These are phyloP conservation scores for Macropus fuliginosus DNA, from an alignment of 2,797 vertebrate genomes.

Conservation along the genomic window DNA sequence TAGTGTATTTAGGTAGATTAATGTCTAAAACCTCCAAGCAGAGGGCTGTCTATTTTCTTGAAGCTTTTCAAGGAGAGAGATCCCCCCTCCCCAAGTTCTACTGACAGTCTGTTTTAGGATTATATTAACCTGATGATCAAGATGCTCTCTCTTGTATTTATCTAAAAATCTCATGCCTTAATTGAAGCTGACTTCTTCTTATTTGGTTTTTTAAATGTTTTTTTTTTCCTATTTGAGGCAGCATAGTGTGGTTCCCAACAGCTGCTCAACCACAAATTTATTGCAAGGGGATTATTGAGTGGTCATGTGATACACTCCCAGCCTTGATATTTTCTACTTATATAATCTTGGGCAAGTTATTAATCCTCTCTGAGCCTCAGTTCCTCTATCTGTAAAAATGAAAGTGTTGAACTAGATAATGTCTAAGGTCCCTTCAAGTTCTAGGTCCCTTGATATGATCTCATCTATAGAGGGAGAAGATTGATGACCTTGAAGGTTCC, in stretches of 20 bases:
- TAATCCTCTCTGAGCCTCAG: not conserved
- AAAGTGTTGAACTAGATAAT: not conserved
- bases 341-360: not conserved
- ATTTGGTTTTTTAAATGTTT: not conserved
- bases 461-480: not conserved
- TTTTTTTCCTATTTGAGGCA: not conserved
- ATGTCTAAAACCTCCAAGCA: not conserved
- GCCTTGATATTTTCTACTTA: not conserved
- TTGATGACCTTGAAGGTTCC: not conserved
- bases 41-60: not conserved
- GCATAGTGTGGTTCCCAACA: not conserved
- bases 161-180: not conserved
- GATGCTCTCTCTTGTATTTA: not conserved
- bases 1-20: not conserved
- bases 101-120: not conserved
- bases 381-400: not conserved
- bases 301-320: not conserved
- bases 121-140: not conserved
- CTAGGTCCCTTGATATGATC: not conserved
- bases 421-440: not conserved
- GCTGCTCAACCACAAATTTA: not conserved
- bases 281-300: not conserved
- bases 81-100: not conserved
- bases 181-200: constrained; percentile 35
- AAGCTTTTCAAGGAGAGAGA: constrained; percentile 13